phyloP scores from a whole-genome alignment of 2,797 vertebrate genomes.

The Argyrosomus regius region DNA sequence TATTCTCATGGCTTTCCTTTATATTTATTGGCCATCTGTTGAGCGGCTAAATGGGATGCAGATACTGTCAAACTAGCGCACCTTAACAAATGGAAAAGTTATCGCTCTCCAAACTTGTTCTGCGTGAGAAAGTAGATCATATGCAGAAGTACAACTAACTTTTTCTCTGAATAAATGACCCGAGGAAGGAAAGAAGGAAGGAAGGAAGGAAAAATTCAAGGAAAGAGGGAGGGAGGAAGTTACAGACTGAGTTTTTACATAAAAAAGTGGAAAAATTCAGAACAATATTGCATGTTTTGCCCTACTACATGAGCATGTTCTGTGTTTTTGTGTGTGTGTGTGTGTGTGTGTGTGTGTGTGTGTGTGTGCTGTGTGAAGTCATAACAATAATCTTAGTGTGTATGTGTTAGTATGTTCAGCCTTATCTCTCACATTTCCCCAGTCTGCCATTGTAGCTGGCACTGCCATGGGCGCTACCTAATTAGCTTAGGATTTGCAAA shows the following conservation, averaged over 20 bases:
- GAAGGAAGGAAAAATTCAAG: not conserved
- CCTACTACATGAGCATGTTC: not conserved
- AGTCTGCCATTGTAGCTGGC: conserved; percentile 64
- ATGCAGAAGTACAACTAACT: conserved; percentile 8
- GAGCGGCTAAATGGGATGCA: conserved; percentile 57
- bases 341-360: conserved; percentile 5
- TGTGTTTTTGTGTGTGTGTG: conserved; percentile 5
- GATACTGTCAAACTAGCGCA: conserved; percentile 31
- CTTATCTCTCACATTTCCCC: conserved; percentile 70
- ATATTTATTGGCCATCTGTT: conserved; percentile 73
- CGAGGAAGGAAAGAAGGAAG: not conserved
- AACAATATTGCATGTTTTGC: not conserved
- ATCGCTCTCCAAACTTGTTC: conserved; percentile 40
- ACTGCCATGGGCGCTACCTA: conserved; percentile 63
- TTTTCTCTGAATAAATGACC: conserved; percentile 11
- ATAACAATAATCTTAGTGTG: conserved; percentile 59
- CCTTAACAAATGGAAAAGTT: conserved; percentile 56
- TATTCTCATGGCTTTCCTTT: conserved; percentile 58
- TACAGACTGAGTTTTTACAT: not conserved
- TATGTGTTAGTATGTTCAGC: conserved; percentile 58
- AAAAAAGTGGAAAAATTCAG: not conserved
- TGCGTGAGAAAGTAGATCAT: not conserved
- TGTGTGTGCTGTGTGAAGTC: conserved; percentile 39
- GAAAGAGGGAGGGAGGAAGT: not conserved
- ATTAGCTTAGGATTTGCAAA: conserved; percentile 72